Evolutionary conservation across 2,113 vertebrate genomes (phyloP).

Genomic region (Eubucco bourcierii): DNA sequence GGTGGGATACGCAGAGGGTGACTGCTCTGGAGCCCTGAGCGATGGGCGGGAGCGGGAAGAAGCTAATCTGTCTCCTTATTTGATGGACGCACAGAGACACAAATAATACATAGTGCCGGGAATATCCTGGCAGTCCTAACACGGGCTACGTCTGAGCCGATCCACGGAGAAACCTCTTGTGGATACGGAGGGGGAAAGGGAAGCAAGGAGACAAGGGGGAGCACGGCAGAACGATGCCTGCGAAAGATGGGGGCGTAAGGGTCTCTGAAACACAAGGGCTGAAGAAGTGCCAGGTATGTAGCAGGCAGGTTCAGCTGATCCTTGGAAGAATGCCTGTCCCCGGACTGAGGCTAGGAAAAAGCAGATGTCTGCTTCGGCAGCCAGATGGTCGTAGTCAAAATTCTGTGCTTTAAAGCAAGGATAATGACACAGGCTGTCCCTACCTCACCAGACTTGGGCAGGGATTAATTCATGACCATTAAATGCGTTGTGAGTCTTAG

Average conservation of each 20-base stretch:
- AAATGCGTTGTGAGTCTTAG: neutral
- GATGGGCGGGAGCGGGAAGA: neutral
- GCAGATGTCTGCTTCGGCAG: neutral
- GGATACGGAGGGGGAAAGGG: neutral
- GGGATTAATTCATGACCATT: neutral
- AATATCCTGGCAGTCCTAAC: neutral
- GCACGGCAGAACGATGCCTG: neutral
- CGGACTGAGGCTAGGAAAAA: neutral
- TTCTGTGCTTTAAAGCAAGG: neutral
- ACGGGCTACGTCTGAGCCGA: neutral
- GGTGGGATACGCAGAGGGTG: accelerated
- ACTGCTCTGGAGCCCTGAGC: neutral
- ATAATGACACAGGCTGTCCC: neutral
- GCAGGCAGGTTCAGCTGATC: neutral
- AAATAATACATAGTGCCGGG: neutral
- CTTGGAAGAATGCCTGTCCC: neutral
- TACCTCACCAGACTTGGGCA: neutral
- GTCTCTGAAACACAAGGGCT: neutral
- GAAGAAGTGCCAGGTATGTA: neutral
- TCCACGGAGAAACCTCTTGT: neutral
- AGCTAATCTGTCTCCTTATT: neutral
- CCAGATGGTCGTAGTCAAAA: neutral
- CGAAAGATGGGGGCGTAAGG: neutral
- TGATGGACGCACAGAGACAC: neutral
- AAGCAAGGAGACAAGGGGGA: neutral